Conservation (phyloP, 2,888 invertebrate species). For the Metopia argyrocephala region DNA sequence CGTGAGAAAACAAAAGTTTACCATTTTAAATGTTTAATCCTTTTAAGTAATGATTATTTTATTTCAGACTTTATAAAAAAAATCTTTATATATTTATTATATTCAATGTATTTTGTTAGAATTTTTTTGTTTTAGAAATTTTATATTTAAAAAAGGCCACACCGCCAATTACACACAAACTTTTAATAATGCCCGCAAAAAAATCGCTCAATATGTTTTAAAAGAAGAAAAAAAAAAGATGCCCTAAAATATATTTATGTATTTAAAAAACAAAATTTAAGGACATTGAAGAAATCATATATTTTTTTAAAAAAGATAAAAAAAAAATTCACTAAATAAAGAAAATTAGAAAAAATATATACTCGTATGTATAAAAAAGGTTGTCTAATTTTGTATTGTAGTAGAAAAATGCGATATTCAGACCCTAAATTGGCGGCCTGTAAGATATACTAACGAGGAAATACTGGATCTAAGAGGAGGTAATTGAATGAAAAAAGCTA, state of each 20-base stretch:
- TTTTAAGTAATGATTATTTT: slow-evolving; percentile 51
- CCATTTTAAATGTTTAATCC: slow-evolving; percentile 64
- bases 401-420: no score
- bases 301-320: slow-evolving; percentile 42
- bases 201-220: slow-evolving; percentile 40
- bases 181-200: slow-evolving; percentile 38
- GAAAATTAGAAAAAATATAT: slow-evolving; percentile 17
- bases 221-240: slow-evolving; percentile 13
- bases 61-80: slow-evolving; percentile 58
- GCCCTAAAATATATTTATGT: slow-evolving; percentile 23
- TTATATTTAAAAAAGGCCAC: slow-evolving; percentile 16
- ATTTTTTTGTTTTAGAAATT: slow-evolving; percentile 48
- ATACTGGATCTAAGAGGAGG: no score
- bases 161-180: slow-evolving; percentile 41
- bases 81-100: slow-evolving; percentile 26
- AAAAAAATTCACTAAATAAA: slow-evolving; percentile 32
- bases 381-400: no score
- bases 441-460: no score
- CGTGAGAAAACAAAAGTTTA: slow-evolving; percentile 65
- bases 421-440: no score
- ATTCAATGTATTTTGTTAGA: slow-evolving; percentile 60
- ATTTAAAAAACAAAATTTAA: slow-evolving; percentile 42
- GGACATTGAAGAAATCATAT: slow-evolving; percentile 39
- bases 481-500: no score
- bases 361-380: no score